phyloP scores from a whole-genome alignment of 2,113 vertebrate genomes.

The Chloropsis cyanopogon region DNA sequence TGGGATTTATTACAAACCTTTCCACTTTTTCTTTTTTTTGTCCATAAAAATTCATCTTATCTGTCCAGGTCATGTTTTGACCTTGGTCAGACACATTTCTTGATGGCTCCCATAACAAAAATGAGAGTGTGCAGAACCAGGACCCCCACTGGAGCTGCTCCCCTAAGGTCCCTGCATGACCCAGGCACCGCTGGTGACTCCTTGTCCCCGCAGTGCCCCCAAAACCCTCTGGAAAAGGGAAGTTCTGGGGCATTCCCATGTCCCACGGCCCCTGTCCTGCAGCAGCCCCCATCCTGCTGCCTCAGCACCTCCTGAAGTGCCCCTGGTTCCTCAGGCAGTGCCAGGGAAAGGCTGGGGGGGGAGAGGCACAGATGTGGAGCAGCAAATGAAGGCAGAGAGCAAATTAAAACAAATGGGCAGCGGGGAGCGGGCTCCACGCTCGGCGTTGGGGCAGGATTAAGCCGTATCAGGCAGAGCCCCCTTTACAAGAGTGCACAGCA shows the following conservation, averaged over 20 bases:
- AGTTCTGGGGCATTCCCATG: not conserved
- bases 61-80: not conserved
- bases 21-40: not conserved
- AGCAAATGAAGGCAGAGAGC: not conserved
- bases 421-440: not conserved
- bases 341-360: not conserved
- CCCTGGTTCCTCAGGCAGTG: not conserved
- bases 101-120: not conserved
- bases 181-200: accelerated
- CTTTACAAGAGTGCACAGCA: constrained; percentile 36
- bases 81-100: not conserved
- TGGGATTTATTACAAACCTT: not conserved
- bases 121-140: not conserved
- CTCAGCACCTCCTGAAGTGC: not conserved
- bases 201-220: not conserved
- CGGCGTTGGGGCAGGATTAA: not conserved
- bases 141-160: not conserved
- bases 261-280: not conserved
- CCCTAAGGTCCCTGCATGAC: not conserved
- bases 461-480: not conserved
- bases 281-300: not conserved
- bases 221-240: accelerated
- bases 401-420: not conserved
- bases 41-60: not conserved
- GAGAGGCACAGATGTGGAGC: not conserved